Evolutionary conservation across 2,888 invertebrate genomes (phyloP).

Genomic region (Metalampra italica): DNA sequence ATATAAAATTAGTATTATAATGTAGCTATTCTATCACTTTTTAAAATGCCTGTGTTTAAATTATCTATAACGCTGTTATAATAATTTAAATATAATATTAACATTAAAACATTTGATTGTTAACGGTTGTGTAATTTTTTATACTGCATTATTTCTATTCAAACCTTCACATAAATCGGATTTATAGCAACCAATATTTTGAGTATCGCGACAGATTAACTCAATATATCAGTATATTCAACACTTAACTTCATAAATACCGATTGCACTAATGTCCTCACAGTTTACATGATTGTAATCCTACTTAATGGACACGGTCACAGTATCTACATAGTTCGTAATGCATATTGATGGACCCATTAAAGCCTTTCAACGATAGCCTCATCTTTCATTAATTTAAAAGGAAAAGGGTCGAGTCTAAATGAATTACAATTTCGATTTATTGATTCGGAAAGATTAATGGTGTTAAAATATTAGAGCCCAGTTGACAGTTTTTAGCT

Average conservation of each 20-base stretch:
- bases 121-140: too few species aligned
- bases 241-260: conserved; percentile 42
- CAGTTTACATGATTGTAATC: conserved; percentile 57
- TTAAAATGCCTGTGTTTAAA: too few species aligned
- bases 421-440: conserved; percentile 45
- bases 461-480: conserved; percentile 21
- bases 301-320: conserved; percentile 35
- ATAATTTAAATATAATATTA: too few species aligned
- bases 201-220: conserved; percentile 39
- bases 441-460: conserved; percentile 47
- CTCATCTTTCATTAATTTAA: conserved; percentile 52
- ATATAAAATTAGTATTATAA: too few species aligned
- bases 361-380: conserved; percentile 49
- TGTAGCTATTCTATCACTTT: too few species aligned
- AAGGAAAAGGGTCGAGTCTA: conserved; percentile 38
- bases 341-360: conserved; percentile 63
- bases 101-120: too few species aligned
- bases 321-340: conserved; percentile 17
- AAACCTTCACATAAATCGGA: neutral
- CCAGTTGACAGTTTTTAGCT: conserved; percentile 15
- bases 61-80: too few species aligned
- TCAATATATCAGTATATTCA: conserved; percentile 38
- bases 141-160: too few species aligned
- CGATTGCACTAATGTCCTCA: conserved; percentile 43
- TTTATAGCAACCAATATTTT: conserved; percentile 10